These are phyloP conservation scores for Podarcis raffonei DNA, from an alignment of 2,113 vertebrate genomes.

Conservation along the genomic window DNA sequence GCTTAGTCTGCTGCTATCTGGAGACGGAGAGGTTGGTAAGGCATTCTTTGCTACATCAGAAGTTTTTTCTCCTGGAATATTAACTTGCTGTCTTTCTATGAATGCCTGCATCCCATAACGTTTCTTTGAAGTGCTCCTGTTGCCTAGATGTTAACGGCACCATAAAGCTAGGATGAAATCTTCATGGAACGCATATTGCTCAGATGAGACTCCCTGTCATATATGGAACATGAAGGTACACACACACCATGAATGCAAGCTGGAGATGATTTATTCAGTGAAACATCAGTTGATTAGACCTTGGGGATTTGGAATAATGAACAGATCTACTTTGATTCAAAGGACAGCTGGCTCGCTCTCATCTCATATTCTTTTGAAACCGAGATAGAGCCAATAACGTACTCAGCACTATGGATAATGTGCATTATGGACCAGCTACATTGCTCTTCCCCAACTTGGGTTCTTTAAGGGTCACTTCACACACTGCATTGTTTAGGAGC, in stretches of 20 bases:
- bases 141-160: neutral
- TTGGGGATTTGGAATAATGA: constrained; percentile 6
- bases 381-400: neutral
- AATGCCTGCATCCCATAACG: neutral
- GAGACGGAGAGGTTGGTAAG: neutral
- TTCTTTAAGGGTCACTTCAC: neutral
- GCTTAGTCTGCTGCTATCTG: neutral
- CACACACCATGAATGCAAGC: neutral
- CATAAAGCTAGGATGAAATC: constrained; percentile 1
- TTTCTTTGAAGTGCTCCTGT: neutral
- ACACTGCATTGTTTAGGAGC: neutral
- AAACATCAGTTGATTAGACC: neutral
- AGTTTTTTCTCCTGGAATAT: accelerated
- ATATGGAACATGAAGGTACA: neutral
- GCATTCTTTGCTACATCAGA: neutral
- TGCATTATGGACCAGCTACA: neutral
- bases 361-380: constrained; percentile 3
- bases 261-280: constrained; percentile 18
- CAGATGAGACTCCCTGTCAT: neutral
- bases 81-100: constrained; percentile 1
- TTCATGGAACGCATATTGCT: neutral
- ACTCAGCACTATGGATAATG: neutral
- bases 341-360: neutral
- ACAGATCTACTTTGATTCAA: constrained; percentile 17
- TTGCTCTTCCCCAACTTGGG: neutral